phyloP scores from a whole-genome alignment of 2,888 invertebrate genomes.

The Ypsolopha scabrella region DNA sequence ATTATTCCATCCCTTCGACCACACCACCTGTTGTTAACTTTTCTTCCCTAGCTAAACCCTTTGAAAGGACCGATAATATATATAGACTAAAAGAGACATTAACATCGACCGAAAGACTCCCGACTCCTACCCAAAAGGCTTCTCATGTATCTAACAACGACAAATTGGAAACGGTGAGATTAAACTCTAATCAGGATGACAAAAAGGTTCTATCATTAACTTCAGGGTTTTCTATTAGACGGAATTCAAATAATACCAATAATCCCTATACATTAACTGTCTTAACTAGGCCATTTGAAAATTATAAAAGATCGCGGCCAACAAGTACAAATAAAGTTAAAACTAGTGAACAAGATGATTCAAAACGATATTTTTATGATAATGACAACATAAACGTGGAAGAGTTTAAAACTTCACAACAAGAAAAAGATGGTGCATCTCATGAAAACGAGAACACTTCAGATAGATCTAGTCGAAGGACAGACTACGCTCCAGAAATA shows the following conservation, averaged over 20 bases:
- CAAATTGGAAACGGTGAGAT: conserved; percentile 32
- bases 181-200: conserved; percentile 27
- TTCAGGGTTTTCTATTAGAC: conserved; percentile 60
- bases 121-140: conserved; percentile 21
- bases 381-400: conserved; percentile 14
- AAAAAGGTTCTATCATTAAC: conserved; percentile 55
- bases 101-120: conserved; percentile 38
- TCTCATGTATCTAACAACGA: conserved; percentile 42
- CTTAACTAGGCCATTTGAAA: conserved; percentile 45
- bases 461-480: conserved; percentile 25
- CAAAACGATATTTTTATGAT: conserved; percentile 30
- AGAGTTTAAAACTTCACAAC: too few relatives aligned
- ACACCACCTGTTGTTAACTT: conserved; percentile 41
- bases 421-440: conserved; percentile 23
- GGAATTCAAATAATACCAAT: conserved; percentile 46
- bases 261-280: conserved; percentile 58
- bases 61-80: conserved; percentile 58
- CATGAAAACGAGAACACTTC: conserved; percentile 17
- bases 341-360: conserved; percentile 17
- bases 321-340: conserved; percentile 8
- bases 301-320: conserved; percentile 13
- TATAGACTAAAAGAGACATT: conserved; percentile 43
- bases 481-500: conserved; percentile 25
- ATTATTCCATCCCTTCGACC: conserved; percentile 25
- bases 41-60: conserved; percentile 61